Base-by-base conservation (phyloP, 2,888 invertebrate genomes). In the Scrobipalpa atriplicella region DNA sequence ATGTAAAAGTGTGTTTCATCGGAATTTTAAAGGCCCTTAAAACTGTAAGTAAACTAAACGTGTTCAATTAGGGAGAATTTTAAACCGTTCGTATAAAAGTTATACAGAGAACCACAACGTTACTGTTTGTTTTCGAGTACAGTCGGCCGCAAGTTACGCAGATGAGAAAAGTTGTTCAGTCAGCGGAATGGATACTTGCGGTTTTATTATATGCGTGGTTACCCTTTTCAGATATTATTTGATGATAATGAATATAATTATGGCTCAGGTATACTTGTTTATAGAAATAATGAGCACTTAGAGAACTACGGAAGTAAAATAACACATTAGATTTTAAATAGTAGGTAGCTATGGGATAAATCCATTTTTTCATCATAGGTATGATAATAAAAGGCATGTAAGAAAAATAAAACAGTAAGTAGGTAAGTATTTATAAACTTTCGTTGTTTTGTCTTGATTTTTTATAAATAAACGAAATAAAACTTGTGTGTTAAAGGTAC, bases 31-130 rank as follows among this genome's bases (percentile, higher is more conserved):
- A 58, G 29, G 29, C 2, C 13, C 58, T 11, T 18, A 36, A 29
- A 58, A 13, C 0, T 36, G 36, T 36, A 56, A 38, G n/a, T 58
- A 58, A 58, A 58, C 58, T 58, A 58, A 58, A 58, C 38, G 58
- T 7, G 38, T 38, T 36, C 58, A 58, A 67, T 67, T 67, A 67
- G 43, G 29, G 19, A 54, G 67, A 64, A 67, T 64, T 67, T 65
- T 67, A 65, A 67, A 67, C 16, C 62, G 65, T 18, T 47, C 39
- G 43, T 65, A 47, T 58, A 67, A 62, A 65, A 67, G 21, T 65
- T 62, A 43, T 36, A 56, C 58, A 13, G 36, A 13, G 41, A 52
- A 18, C 63, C 63, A 52, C 52, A 63, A 16, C 62, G 62, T 29
- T 19, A 47, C 60, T 47, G 61, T 67, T 67, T 64, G 67, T 67